Evolutionary conservation across 2,797 vertebrate genomes (phyloP).

Genomic region (Chromobotia macracanthus): DNA sequence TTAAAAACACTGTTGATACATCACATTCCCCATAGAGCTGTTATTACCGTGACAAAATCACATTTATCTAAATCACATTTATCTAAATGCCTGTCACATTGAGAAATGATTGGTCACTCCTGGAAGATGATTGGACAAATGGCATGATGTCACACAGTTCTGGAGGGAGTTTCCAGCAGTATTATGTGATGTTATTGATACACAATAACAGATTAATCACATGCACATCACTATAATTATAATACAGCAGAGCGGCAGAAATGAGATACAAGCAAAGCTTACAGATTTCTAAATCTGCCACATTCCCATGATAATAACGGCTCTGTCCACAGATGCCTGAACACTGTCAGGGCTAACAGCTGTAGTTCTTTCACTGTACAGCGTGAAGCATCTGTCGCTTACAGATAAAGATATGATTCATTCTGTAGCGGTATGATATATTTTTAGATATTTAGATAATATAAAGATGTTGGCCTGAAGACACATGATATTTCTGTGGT

Average conservation of each 20-base stretch:
- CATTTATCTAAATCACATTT: constrained; percentile 56
- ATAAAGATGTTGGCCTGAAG: not conserved
- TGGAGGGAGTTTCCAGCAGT: constrained; percentile 34
- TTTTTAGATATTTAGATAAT: not conserved
- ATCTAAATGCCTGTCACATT: constrained; percentile 51
- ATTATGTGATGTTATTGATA: too few species aligned
- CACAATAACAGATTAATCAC: constrained; percentile 13
- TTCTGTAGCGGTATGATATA: constrained; percentile 22
- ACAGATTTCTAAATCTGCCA: constrained; percentile 20
- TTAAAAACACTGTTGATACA: constrained; percentile 68
- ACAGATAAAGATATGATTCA: constrained; percentile 22
- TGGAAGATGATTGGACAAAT: constrained; percentile 48
- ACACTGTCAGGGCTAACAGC: not conserved
- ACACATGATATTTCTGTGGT: not conserved
- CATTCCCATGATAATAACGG: not conserved
- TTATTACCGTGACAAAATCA: constrained; percentile 66
- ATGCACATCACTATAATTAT: not conserved
- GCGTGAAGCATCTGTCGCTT: constrained; percentile 21
- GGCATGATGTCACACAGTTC: constrained; percentile 32
- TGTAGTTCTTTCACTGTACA: constrained; percentile 16
- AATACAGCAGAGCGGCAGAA: not conserved
- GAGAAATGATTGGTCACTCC: constrained; percentile 50
- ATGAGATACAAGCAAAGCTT: constrained; percentile 13
- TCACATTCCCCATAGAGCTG: constrained; percentile 60
- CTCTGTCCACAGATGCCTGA: constrained; percentile 19